Base-by-base conservation (phyloP, 1,140 invertebrate species). In the Acromyrmex charruanus region DNA sequence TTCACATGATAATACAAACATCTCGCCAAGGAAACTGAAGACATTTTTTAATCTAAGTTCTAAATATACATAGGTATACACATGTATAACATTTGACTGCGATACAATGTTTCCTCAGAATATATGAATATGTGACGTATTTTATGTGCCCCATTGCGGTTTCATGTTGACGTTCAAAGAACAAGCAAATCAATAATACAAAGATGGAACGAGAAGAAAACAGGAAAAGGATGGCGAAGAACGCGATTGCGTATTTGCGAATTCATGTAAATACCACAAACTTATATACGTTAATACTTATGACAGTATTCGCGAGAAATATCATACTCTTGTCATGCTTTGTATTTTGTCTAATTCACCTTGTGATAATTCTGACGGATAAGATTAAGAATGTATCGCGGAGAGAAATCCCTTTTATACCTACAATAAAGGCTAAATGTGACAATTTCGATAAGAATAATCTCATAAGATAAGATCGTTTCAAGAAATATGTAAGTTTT, bases 61-160 rank as follows among this genome's bases (percentile, higher is more conserved):
- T 31, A 18, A 77, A n/a, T 63, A 31, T 65, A 21, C 10, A 63
- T 44, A 25, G 5, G 31, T 35, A 35, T 35, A 35, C 31, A 35
- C 31, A 35, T 35, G 31, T 35, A 35, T 35, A 6, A 35, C 31
- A 35, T 35, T 35, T 35, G 31, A 35, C 31, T 6, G 35, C 6
- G 9, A 79, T 66, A n/a, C 3, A 51, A n/a, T 25, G 49, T 81
- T 81, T 69, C 51, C 63, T 55, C 65, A 39, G 16, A 69, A 9
- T 69, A 39, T 6, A 69, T 2, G 31, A 81, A 14, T 63, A 55
- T 9, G 14, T 79, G 18, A 3, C 14, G 14, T 69, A 55, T 65
- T 68, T 80, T 53, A 68, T 14, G 6, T 10, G 25, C 31, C 59
- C 18, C 59, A 3, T 81, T 69, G 77, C 31, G n/a, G 14, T 39